These are phyloP conservation scores for Embidobia sp. DNA, from an alignment of 2,888 invertebrate species.

Conservation along the genomic window DNA sequence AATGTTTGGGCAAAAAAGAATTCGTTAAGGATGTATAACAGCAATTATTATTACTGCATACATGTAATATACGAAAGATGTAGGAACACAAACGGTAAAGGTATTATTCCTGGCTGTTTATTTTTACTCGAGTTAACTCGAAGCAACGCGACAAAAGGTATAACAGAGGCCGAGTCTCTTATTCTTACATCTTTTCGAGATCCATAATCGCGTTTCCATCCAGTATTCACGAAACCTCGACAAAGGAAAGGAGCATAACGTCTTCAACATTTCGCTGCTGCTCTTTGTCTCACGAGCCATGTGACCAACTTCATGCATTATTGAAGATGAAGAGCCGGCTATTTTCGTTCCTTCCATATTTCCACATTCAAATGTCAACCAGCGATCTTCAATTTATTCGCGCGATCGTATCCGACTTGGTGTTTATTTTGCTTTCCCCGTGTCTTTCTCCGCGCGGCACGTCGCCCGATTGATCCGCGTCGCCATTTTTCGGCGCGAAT, in stretches of 20 bases:
- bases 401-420: conserved; percentile 3
- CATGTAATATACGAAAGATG: too few species aligned
- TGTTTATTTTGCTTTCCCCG: not conserved
- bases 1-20: not conserved
- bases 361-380: conserved; percentile 76
- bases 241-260: conserved; percentile 38
- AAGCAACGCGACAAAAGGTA: conserved; percentile 21
- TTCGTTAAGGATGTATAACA: not conserved
- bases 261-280: conserved; percentile 20
- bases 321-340: conserved; percentile 74
- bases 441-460: not conserved
- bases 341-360: conserved; percentile 78
- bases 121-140: too few species aligned
- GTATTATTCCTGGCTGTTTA: too few species aligned
- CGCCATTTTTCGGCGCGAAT: conserved; percentile 26
- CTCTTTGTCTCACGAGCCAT: conserved; percentile 44
- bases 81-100: too few species aligned
- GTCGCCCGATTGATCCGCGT: conserved; percentile 1
- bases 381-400: not conserved
- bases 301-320: conserved; percentile 74
- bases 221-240: conserved; percentile 41
- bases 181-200: conserved; percentile 23
- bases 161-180: conserved; percentile 7
- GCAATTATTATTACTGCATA: too few species aligned
- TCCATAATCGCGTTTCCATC: conserved; percentile 52